Percentiles rank a stretch among this genome's conserved stretches.
These are phyloP conservation scores for Heterodera filipjevi DNA, from an alignment of 2,888 invertebrate species.

Conservation along the genomic window DNA sequence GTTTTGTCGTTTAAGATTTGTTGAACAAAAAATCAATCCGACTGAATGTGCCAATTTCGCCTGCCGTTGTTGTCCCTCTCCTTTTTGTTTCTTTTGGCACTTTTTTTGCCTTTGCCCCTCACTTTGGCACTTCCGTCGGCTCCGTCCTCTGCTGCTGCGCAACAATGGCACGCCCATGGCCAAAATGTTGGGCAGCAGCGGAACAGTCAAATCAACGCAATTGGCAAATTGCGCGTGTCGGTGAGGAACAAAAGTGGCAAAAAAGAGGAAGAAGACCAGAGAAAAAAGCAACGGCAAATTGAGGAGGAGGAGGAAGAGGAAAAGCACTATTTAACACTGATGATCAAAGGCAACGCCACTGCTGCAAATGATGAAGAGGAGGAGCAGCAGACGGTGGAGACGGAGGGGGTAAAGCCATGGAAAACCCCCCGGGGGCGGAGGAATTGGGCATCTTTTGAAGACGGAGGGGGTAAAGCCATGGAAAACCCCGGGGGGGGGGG, in stretches of 20 bases:
- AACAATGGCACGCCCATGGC: no score
- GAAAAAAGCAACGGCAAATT: neutral
- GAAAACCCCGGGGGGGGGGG: no score
- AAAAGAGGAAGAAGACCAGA: neutral
- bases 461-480: no score
- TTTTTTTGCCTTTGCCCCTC: no score
- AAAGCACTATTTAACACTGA: neutral
- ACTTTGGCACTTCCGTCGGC: no score
- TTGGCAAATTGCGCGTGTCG: neutral
- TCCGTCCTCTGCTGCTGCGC: no score
- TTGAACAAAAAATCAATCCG: no score
- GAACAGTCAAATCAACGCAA: neutral
- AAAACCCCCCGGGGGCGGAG: neutral
- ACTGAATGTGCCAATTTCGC: no score
- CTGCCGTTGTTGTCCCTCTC: no score
- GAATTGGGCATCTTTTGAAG: neutral
- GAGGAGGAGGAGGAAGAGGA: neutral
- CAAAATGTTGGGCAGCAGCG: no score
- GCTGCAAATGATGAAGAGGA: neutral
- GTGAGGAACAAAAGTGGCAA: neutral
- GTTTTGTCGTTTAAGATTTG: no score
- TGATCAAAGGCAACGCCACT: neutral
- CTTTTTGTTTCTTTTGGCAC: no score
- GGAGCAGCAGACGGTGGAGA: neutral
- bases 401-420: neutral